Evolutionary conservation across 2,113 vertebrate species (phyloP), one percentile per base, ranked within the genome.

Genomic region (Pollimyrus isidori): DNA sequence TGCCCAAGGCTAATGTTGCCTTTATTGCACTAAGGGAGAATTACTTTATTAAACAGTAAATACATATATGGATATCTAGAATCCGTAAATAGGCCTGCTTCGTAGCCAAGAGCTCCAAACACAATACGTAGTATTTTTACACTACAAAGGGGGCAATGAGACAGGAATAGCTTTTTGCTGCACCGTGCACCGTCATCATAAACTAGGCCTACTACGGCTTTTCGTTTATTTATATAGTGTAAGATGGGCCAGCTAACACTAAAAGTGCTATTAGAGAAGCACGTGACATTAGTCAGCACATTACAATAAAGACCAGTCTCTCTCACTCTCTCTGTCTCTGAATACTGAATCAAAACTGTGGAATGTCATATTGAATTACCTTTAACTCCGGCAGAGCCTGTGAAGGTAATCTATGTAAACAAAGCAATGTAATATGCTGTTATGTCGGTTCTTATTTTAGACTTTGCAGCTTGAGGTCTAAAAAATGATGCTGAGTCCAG

Each of bases 401-500:
- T 48, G 82, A 49, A 85, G 39, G 23, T 53, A 52, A 13, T 7
- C 49, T 15, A 7, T 86, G 23, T 48, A 84, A 82, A 82, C 76
- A 82, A 82, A 45, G 62, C 23, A 26, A 50, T n/a, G 49, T 52
- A 53, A 86, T 35, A 86, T 17, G 26, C 19, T 23, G 82, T 42
- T 86, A 35, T 86, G 48, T 87, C 9, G 52, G 2, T 89, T 90
- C 26, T 45, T 82, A 26, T 88, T 73, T 52, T 89, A 91, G 90
- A 46, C 17, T 56, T 58, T 89, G 30, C 87, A 46, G 4, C n/a
- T 19, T 73, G 46, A 58, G 21, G 52, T 62, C 35, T 23, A 23
- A 65, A 97, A 96, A 92, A 99, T 98, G 97, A 99, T 99, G 97
- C 97, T 99, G 76, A 97, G 96, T 92, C 95, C 97, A 35, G 96